Evolutionary conservation across 2,113 vertebrate species (phyloP).

Genomic region (Dasyurus viverrinus): DNA sequence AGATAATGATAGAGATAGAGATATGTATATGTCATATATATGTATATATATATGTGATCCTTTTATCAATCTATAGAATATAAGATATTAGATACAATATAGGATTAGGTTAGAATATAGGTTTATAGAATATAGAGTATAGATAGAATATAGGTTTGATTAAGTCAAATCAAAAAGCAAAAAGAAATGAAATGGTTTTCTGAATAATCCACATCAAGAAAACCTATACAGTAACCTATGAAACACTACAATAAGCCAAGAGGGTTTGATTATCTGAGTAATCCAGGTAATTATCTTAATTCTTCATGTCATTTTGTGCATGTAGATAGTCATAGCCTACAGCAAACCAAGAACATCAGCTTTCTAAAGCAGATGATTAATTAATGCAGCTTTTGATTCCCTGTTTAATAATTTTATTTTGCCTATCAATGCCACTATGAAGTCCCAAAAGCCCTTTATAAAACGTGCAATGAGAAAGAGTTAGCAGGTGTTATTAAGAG

Average conservation of each 20-base stretch:
- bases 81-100: too few species aligned
- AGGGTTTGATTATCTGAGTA: background rate
- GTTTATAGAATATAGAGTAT: background rate
- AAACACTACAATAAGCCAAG: background rate
- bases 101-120: too few species aligned
- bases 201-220: background rate
- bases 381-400: conserved; percentile 72
- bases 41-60: background rate
- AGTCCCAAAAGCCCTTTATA: conserved; percentile 77
- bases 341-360: conserved; percentile 23
- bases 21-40: background rate
- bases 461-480: conserved; percentile 67
- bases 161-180: background rate
- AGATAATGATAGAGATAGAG: background rate
- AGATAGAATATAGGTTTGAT: background rate
- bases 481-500: conserved; percentile 82
- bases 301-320: conserved; percentile 27
- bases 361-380: conserved; percentile 71
- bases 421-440: conserved; percentile 58
- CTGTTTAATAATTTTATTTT: conserved; percentile 78
- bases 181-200: background rate
- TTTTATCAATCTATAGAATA: too few species aligned
- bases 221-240: background rate
- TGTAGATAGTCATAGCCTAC: conserved; percentile 35
- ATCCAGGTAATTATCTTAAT: conserved; percentile 24